Base-by-base conservation (phyloP, 1,140 invertebrate genomes). In the Scaptodrosophila lebanonensis region DNA sequence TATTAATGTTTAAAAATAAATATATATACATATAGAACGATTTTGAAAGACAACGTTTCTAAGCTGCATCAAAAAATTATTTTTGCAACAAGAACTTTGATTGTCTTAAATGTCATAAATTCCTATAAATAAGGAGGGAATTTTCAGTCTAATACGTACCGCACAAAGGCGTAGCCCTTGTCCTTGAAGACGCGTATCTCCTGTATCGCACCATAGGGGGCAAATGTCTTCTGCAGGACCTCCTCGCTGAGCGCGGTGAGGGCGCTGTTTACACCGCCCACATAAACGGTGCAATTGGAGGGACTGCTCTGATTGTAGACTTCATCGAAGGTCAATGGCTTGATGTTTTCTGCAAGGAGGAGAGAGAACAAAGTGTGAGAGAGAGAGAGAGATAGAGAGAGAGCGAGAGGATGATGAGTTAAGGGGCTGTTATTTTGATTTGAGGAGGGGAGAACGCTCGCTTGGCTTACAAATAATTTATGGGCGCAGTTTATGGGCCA, bases 161-260 rank as follows among this genome's bases (percentile, higher is more conserved):
- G 93, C 82, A 99, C 94, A 87, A 99, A 99, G 68, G 97, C 96
- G 88, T 99, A 99, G 66, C 98, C 98, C 88, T 99, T 99, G 83
- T 99, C 97, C 89, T 99, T 99, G 90, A 99, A 99, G 63, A 99
- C 97, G 59, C 98, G 91, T 75, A 99, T 97, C 90, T 99, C 98
- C 88, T 98, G 95, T 83, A 99, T 99, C 57, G 93, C 92, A 60
- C 98, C 98, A 88, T 95, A 99, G 25, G 92, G 93, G 64, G 93
- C 92, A 89, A 99, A 99, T 16, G 96, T 97, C 88, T 98, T 96
- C 88, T 98, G 95, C 90, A 99, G 95, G 61, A 99, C 90, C 84
- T 99, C 98, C 88, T 99, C 97, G 82, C 93, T 94, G 71, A 98
- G 91, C 38, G 96, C 95, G 73, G 93, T 93, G 54, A 92, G 89